Evolutionary conservation across 30 jellyfish, hydroid and myxozoan species (phyloP).

Genomic region (Nemopilema nomurai): DNA sequence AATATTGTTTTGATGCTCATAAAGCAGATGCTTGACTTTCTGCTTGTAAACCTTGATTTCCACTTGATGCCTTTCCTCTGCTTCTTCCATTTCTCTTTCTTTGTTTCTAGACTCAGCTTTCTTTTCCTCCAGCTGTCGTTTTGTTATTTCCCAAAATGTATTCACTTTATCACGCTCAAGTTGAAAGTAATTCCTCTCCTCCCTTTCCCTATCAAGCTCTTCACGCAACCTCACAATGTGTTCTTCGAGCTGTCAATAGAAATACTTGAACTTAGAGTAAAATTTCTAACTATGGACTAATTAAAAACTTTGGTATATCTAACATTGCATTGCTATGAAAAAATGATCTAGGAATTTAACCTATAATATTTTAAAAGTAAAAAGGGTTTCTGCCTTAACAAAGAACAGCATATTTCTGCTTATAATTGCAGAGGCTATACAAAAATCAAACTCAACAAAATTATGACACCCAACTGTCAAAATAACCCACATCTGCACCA

Average conservation of each 20-base stretch:
- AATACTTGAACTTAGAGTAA: neutral
- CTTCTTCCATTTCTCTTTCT: conserved; percentile 97
- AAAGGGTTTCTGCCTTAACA: no score
- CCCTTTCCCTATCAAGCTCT: conserved; percentile 97
- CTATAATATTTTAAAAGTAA: no score
- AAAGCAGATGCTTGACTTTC: conserved; percentile 91
- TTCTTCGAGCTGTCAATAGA: conserved; percentile 78
- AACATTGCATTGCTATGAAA: no score
- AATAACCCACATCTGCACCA: no score
- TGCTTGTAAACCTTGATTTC: conserved; percentile 96
- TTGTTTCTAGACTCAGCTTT: conserved; percentile 89
- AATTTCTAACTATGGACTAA: neutral
- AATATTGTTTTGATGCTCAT: conserved; percentile 94
- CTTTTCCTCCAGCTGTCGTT: conserved; percentile 85
- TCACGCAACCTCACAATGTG: conserved; percentile 89
- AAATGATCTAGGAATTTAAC: no score
- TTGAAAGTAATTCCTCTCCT: conserved; percentile 92
- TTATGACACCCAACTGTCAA: no score
- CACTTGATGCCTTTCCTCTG: conserved; percentile 97
- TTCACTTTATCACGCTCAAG: conserved; percentile 95
- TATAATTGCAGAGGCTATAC: no score
- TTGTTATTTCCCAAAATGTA: conserved; percentile 97
- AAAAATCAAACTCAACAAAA: no score
- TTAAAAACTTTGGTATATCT: no score
- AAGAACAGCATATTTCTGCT: no score